phyloP scores from a whole-genome alignment of 2,888 invertebrate genomes.

The Romanomermis culicivorax region DNA sequence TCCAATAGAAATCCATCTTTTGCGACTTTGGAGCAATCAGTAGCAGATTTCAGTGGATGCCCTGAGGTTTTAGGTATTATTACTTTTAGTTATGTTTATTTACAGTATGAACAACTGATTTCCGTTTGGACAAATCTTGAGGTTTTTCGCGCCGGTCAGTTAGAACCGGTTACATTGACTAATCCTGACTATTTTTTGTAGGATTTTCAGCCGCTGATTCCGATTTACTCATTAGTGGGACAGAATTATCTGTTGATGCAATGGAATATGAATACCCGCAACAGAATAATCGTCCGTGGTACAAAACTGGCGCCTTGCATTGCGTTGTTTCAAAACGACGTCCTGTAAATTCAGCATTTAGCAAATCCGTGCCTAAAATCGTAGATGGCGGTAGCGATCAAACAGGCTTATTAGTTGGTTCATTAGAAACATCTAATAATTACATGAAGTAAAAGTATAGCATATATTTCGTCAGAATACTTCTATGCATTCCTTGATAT shows the following conservation, averaged over 20 bases:
- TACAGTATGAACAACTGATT: too few relatives aligned
- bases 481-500: too few relatives aligned
- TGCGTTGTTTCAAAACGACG: background rate
- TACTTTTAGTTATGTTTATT: too few relatives aligned
- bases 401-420: background rate
- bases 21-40: background rate
- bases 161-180: too few relatives aligned
- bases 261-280: background rate
- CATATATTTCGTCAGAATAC: too few relatives aligned
- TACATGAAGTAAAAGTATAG: background rate
- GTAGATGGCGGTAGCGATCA: background rate
- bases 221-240: background rate
- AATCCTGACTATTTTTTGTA: background rate
- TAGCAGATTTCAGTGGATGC: slow-evolving; percentile 3
- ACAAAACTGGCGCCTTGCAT: background rate
- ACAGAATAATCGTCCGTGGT: background rate
- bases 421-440: background rate
- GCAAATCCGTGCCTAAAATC: background rate
- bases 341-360: background rate
- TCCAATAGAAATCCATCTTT: background rate
- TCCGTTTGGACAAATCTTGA: too few relatives aligned
- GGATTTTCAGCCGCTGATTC: background rate
- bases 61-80: background rate
- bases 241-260: background rate
- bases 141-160: too few relatives aligned